Percentiles rank a stretch among this genome's conserved stretches.
phyloP scores from a whole-genome alignment of 1,140 invertebrate species.

The Euwallacea fornicatus region DNA sequence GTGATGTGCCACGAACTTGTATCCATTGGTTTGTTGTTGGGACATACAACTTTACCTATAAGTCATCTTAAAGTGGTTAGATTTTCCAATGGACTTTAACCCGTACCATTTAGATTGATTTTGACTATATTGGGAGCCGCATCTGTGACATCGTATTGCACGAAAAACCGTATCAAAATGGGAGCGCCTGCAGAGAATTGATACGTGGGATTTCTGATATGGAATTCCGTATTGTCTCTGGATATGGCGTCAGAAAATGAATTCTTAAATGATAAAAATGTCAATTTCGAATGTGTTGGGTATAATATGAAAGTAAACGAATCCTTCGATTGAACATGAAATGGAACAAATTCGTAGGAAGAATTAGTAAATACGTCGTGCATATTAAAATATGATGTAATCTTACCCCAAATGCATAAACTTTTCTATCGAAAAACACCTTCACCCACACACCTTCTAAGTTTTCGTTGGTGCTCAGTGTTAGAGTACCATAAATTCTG shows the following conservation, averaged over 20 bases:
- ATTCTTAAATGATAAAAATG: slow-evolving; percentile 35
- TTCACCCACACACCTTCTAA: no score
- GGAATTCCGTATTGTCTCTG: slow-evolving; percentile 43
- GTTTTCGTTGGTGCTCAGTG: no score
- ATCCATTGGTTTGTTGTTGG: background rate
- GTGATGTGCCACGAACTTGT: no score
- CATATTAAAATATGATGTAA: no score
- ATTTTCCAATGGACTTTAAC: background rate
- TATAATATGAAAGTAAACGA: no score
- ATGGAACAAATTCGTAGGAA: no score
- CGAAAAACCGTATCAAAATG: slow-evolving; percentile 43
- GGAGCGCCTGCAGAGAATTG: slow-evolving; percentile 41
- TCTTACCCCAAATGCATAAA: no score
- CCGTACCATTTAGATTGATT: slow-evolving; percentile 43
- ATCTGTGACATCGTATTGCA: slow-evolving; percentile 42
- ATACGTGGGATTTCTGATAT: slow-evolving; percentile 45
- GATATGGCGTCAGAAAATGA: slow-evolving; percentile 45
- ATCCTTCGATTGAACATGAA: no score
- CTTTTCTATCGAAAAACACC: no score
- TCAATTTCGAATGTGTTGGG: no score
- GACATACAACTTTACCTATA: slow-evolving; percentile 20
- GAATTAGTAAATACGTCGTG: no score
- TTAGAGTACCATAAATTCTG: no score
- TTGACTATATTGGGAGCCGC: slow-evolving; percentile 39
- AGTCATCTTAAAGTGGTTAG: background rate